Evolutionary conservation across 2,113 vertebrate species (phyloP).

Genomic region (Ailurus styani): DNA sequence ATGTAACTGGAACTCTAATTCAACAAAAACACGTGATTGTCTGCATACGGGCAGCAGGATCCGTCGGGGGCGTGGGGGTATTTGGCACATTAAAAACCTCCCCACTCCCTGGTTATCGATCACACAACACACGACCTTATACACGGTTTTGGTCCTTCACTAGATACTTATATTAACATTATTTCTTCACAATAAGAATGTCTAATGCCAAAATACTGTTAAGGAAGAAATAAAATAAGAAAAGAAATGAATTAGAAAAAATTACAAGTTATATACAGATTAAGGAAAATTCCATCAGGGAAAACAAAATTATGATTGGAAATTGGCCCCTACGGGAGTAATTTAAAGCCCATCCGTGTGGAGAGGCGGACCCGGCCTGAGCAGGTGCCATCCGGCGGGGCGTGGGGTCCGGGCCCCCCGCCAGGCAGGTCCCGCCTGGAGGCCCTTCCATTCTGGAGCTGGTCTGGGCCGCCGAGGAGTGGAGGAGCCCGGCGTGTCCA

Average conservation of each 20-base stretch:
- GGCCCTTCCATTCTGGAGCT: neutral
- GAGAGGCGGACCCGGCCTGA: conserved; percentile 33
- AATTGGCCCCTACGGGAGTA: conserved; percentile 83
- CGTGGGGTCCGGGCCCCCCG: neutral
- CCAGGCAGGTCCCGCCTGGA: neutral
- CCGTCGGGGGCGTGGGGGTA: conserved; percentile 71
- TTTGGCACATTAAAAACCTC: conserved; percentile 89
- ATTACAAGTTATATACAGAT: conserved; percentile 87
- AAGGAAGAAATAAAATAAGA: conserved; percentile 88
- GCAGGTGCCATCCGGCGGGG: neutral
- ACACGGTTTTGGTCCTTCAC: conserved; percentile 97
- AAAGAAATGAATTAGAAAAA: conserved; percentile 80
- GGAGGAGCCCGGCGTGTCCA: neutral
- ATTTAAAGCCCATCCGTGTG: conserved; percentile 81
- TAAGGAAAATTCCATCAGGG: conserved; percentile 84
- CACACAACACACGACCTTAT: conserved; percentile 86
- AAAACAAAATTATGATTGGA: conserved; percentile 72
- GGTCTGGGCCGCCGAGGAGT: neutral
- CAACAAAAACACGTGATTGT: conserved; percentile 90
- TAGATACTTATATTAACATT: conserved; percentile 93
- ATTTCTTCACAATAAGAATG: conserved; percentile 86
- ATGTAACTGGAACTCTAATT: conserved; percentile 69
- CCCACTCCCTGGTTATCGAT: conserved; percentile 85
- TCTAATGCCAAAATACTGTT: conserved; percentile 91
- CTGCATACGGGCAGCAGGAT: conserved; percentile 80